phyloP scores from a whole-genome alignment of 2,888 invertebrate genomes.

The Macrosiphum euphorbiae region DNA sequence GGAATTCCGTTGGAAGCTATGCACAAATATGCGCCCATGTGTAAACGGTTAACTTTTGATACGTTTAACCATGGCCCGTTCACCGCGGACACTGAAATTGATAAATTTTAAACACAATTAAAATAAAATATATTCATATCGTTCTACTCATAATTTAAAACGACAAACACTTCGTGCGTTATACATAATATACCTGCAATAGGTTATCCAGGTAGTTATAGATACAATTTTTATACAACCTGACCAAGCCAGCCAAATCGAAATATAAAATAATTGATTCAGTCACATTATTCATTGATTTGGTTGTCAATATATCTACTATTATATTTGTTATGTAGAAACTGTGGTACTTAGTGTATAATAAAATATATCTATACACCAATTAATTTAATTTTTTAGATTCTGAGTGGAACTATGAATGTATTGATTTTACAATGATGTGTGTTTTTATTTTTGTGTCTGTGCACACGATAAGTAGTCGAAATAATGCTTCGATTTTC shows the following conservation, averaged over 20 bases:
- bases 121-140: neutral
- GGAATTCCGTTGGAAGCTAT: slow-evolving; percentile 88
- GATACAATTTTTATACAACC: neutral
- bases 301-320: no score
- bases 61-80: slow-evolving; percentile 76
- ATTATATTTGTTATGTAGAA: no score
- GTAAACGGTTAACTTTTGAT: slow-evolving; percentile 79
- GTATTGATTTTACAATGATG: no score
- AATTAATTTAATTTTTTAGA: no score
- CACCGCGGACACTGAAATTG: slow-evolving; percentile 72
- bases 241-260: neutral
- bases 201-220: neutral
- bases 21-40: slow-evolving; percentile 86
- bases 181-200: neutral
- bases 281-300: neutral
- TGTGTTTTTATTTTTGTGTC: no score
- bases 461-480: no score
- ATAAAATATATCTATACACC: no score
- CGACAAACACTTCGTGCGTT: neutral
- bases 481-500: no score
- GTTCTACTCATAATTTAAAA: no score
- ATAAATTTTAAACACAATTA: neutral
- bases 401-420: no score
- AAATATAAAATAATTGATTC: neutral
- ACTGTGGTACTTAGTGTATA: no score